Percentiles rank a stretch among this genome's conserved stretches.
These are phyloP conservation scores for Lates japonicus DNA, from an alignment of 2,797 vertebrate species.

Conservation along the genomic window DNA sequence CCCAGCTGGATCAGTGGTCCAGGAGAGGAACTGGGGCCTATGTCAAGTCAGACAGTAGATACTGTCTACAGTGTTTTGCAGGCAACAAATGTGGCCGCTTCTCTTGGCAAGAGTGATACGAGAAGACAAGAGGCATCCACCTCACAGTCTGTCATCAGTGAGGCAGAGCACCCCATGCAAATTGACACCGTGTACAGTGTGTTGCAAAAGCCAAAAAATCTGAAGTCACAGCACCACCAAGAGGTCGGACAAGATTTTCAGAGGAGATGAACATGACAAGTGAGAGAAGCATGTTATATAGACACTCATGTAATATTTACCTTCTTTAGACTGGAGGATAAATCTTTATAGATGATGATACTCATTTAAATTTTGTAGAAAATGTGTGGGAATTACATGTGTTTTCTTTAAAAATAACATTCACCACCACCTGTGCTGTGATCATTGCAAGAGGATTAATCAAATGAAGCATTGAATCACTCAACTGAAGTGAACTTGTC, in stretches of 20 bases:
- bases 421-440: neutral
- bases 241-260: neutral
- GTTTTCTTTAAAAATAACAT: neutral
- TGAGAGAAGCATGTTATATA: neutral
- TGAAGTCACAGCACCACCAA: conserved; percentile 30
- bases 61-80: conserved; percentile 20
- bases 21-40: neutral
- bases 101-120: neutral
- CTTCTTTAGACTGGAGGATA: neutral
- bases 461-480: no score
- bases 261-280: neutral
- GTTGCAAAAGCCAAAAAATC: conserved; percentile 38
- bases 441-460: no score
- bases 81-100: rapidly evolving
- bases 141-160: neutral
- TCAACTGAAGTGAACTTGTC: no score
- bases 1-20: neutral
- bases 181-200: conserved; percentile 52
- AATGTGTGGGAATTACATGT: no score
- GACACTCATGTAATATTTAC: neutral
- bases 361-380: neutral
- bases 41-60: neutral
- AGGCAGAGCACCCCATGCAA: rapidly evolving
- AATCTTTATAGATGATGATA: neutral
- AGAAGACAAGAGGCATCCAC: neutral